Evolutionary conservation across 2,797 vertebrate species (phyloP).

Genomic region (Thripadectes ignobilis): DNA sequence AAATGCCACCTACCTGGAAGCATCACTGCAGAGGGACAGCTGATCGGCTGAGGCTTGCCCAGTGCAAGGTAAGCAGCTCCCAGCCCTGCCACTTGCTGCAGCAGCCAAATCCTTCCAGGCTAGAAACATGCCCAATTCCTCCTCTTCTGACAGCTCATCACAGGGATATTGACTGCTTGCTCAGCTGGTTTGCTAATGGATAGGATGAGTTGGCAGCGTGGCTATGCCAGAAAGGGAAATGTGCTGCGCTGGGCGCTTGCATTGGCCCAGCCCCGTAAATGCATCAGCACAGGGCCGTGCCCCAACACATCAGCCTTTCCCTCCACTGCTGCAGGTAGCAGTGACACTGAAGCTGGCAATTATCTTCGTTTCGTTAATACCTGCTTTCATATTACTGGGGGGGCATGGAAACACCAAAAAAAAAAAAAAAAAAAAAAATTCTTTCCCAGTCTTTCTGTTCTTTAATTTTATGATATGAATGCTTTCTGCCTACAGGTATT

Average conservation of each 20-base stretch:
- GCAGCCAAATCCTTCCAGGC: background rate
- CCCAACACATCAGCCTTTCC: background rate
- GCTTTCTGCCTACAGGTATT: background rate
- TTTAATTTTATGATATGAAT: background rate
- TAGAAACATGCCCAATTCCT: background rate
- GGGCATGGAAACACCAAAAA: background rate
- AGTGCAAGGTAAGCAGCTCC: background rate
- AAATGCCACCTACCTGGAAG: fast-evolving
- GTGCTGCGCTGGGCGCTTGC: fast-evolving
- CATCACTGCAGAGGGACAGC: background rate
- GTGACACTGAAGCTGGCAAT: background rate
- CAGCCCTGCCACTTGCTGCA: background rate
- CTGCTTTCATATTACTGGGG: too few species aligned
- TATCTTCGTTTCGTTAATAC: background rate
- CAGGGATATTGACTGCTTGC: background rate
- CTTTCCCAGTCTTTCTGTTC: background rate
- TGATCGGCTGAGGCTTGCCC: background rate
- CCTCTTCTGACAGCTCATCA: background rate
- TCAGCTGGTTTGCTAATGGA: background rate
- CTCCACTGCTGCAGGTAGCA: background rate
- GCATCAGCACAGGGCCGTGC: background rate
- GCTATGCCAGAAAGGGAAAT: background rate
- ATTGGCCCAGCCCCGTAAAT: background rate
- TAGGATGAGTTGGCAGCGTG: fast-evolving
- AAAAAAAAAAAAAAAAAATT: fast-evolving